Conservation (phyloP, 1,140 invertebrate species). For the Linepithema humile region DNA sequence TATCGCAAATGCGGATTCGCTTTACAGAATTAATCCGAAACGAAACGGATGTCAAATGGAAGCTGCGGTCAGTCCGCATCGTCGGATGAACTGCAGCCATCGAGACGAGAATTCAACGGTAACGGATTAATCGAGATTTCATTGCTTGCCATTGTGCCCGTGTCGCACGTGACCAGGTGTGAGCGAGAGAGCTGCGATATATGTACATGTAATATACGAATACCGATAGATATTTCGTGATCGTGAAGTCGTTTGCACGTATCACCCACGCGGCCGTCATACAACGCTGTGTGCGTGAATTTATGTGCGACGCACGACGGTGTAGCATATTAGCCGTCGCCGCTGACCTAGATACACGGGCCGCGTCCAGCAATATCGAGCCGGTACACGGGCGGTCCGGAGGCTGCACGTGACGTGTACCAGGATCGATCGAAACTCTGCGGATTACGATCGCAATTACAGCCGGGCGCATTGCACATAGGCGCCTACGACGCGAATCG, state of each 20-base stretch:
- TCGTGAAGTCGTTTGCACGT: slow-evolving; percentile 26
- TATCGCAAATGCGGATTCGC: too few relatives aligned
- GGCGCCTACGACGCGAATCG: not conserved
- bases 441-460: slow-evolving; percentile 37
- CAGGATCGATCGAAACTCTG: slow-evolving; percentile 14
- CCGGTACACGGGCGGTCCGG: not conserved
- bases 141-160: not conserved
- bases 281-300: slow-evolving; percentile 8
- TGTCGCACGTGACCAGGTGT: not conserved
- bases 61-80: not conserved
- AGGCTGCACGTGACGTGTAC: slow-evolving; percentile 33
- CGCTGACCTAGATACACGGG: slow-evolving; percentile 41
- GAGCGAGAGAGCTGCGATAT: not conserved
- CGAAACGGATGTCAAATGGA: slow-evolving; percentile 41
- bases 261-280: slow-evolving; percentile 22
- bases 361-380: slow-evolving; percentile 29
- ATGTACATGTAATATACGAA: not conserved
- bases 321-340: slow-evolving; percentile 1
- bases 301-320: not conserved
- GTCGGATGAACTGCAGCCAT: slow-evolving; percentile 5
- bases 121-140: slow-evolving; percentile 47
- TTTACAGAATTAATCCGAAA: slow-evolving; percentile 26
- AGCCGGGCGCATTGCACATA: not conserved
- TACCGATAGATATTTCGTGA: not conserved
- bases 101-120: not conserved